Base-by-base conservation (phyloP, 2,888 invertebrate genomes). In the Acheta domesticus region DNA sequence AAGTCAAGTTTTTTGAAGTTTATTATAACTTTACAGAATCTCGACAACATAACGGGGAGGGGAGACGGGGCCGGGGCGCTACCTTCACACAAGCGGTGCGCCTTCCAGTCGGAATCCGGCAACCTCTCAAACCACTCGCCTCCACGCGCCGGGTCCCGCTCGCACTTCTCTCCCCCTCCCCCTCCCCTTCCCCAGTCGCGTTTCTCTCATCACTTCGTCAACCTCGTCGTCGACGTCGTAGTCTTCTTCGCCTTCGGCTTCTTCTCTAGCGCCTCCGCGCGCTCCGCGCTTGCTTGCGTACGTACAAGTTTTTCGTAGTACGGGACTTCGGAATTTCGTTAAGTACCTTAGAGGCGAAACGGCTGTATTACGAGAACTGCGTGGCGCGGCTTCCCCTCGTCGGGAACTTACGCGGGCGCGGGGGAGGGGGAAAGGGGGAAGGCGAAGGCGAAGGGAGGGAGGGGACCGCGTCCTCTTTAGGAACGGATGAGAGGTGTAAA, bases 301-400 rank as follows among this genome's bases (percentile, higher is more conserved):
- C 62, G 62, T 0, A 62, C 62, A 62, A 62, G 62, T 62, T 62
- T 62, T 62, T n/a, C 36, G 36, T 36, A 62, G 14, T n/a, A 12
- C 62, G 62, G 16, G n/a, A 62, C 62, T 62, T 62, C 62, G 62
- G 16, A 62, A 62, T 62, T 62, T 62, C 62, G 62, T 62, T 62
- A 62, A 62, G 16, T 62, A 36, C 36, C 62, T 62, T 62, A 62
- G 14, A n/a, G 62, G 62, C 62, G n/a, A 62, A 62, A 62, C 62
- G 62, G 62, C n/a, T 62, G 62, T 62, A n/a, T 62, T n/a, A 62
- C n/a, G n/a, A 62, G 62, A 62, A 62, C 12, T 62, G 62, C 16
- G 62, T 36, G 36, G 36, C 36, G 36, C 36, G 36, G 36, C 36
- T 36, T 36, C 36, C 8, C 8, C 36, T 36, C 36, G 36, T 36